These are phyloP conservation scores for Mimachlamys varia DNA, from an alignment of 2,888 invertebrate genomes.

Conservation along the genomic window DNA sequence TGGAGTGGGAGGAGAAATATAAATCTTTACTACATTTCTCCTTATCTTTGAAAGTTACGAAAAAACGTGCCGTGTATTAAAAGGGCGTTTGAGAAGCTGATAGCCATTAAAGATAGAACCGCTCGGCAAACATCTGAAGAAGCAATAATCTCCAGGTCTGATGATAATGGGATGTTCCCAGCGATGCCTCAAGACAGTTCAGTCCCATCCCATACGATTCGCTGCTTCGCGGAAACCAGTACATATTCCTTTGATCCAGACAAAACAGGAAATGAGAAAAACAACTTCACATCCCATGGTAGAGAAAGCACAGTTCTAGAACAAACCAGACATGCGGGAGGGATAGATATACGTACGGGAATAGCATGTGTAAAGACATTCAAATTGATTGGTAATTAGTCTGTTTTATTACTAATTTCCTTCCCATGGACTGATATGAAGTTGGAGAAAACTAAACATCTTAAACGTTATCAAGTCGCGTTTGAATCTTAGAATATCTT, in stretches of 20 bases:
- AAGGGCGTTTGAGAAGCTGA: conserved; percentile 21
- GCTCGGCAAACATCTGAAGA: not conserved
- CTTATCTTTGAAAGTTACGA: conserved; percentile 29
- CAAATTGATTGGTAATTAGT: no score
- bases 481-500: no score
- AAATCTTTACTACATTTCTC: conserved; percentile 15
- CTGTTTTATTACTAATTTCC: no score
- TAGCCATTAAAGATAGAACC: not conserved
- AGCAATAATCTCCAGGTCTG: not conserved
- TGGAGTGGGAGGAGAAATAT: not conserved
- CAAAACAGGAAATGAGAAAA: not conserved
- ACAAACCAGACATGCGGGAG: not conserved
- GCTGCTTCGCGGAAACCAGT: not conserved
- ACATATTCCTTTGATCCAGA: not conserved
- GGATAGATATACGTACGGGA: not conserved
- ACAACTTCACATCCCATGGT: not conserved
- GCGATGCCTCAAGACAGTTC: not conserved
- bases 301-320: not conserved
- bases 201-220: not conserved
- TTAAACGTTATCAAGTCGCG: no score
- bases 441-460: no score
- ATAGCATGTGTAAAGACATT: no score
- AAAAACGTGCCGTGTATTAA: conserved; percentile 31
- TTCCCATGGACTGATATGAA: no score
- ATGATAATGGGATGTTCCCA: conserved; percentile 7